Conservation (phyloP, 1,140 invertebrate genomes). For the Proales similis region DNA sequence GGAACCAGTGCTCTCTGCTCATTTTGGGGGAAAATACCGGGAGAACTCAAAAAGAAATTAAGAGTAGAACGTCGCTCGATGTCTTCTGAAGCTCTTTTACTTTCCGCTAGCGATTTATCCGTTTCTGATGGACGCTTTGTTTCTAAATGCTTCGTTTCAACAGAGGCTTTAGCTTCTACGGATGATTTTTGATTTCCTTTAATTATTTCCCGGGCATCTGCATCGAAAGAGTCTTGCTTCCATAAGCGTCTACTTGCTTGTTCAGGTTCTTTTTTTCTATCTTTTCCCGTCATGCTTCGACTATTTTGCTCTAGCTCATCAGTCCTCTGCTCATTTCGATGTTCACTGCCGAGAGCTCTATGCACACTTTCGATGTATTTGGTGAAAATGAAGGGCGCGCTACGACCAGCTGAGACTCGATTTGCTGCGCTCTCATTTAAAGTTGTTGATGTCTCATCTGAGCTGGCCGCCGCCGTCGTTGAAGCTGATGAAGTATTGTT, state of each 20-base stretch:
- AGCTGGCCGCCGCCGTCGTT: conserved; percentile 14
- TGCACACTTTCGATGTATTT: conserved; percentile 36
- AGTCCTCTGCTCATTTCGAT: conserved; percentile 1
- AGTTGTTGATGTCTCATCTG: conserved; percentile 13
- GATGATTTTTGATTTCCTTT: neutral
- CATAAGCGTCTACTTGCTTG: too few species aligned
- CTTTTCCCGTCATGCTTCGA: neutral
- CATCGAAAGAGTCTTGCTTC: too few species aligned
- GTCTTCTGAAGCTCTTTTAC: neutral
- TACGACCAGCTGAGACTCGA: conserved; percentile 4
- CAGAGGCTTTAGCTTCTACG: neutral
- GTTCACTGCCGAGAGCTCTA: conserved; percentile 8
- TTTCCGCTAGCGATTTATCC: neutral
- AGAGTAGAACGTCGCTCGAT: too few species aligned
- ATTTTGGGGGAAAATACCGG: neutral
- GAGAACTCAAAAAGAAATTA: too few species aligned
- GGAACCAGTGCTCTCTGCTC: conserved; percentile 6
- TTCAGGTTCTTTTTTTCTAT: neutral
- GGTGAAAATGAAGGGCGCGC: neutral
- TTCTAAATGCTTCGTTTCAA: neutral
- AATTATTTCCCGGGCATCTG: too few species aligned
- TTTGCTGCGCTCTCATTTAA: neutral
- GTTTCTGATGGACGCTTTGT: neutral
- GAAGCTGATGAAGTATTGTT: conserved; percentile 1
- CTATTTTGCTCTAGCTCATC: neutral